Evolutionary conservation across 1,140 invertebrate genomes (phyloP).

Genomic region (Dysdera silvatica): DNA sequence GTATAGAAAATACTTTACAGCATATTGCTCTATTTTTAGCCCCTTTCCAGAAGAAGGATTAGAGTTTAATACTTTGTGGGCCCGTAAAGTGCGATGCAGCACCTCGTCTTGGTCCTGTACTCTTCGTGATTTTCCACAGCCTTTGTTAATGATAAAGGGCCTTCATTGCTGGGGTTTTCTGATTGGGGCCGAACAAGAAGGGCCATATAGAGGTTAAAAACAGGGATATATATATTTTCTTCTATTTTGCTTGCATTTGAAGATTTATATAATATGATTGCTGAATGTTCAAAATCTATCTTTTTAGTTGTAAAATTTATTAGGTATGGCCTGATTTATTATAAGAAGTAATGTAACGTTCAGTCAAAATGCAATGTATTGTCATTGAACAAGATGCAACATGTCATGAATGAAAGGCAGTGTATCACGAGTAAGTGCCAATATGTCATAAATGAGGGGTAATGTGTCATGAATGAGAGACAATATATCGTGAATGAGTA

Average conservation of each 20-base stretch:
- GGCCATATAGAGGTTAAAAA: constrained; percentile 65
- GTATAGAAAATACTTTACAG: background rate
- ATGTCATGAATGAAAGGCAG: too few species aligned
- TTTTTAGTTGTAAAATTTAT: too few species aligned
- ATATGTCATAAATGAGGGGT: too few species aligned
- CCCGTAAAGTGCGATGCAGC: constrained; percentile 68
- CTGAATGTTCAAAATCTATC: too few species aligned
- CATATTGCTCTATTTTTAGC: constrained; percentile 44
- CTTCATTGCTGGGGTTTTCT: constrained; percentile 81
- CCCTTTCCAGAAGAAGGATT: constrained; percentile 84
- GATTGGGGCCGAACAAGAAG: constrained; percentile 78
- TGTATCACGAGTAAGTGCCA: too few species aligned
- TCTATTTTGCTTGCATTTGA: too few species aligned
- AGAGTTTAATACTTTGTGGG: constrained; percentile 89
- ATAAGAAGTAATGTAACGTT: background rate
- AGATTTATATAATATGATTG: too few species aligned
- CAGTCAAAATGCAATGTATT: background rate
- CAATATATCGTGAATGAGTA: too few species aligned
- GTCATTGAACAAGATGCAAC: too few species aligned
- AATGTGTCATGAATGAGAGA: too few species aligned
- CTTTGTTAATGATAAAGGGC: constrained; percentile 70
- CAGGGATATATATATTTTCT: too few species aligned
- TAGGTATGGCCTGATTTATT: too few species aligned
- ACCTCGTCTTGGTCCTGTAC: constrained; percentile 77
- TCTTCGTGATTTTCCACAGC: constrained; percentile 92